Evolutionary conservation across 2,113 vertebrate genomes (phyloP).

Genomic region (Barnardius zonarius): DNA sequence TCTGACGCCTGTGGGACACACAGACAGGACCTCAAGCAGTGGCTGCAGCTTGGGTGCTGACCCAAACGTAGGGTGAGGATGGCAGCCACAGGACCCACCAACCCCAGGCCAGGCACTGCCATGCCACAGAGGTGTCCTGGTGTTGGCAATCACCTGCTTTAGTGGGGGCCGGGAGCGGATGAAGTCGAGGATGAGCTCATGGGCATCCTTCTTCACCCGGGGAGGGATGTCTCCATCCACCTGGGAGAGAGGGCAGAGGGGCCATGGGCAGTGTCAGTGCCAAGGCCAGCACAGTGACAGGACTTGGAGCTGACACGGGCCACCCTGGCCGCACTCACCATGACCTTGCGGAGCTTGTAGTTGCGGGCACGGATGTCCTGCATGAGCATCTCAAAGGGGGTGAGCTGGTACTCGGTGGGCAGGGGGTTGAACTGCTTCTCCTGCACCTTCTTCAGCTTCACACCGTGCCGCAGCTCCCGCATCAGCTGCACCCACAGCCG

Average conservation of each 20-base stretch:
- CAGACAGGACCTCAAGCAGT: rapidly evolving
- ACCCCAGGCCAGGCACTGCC: neutral
- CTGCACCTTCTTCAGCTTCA: conserved; percentile 95
- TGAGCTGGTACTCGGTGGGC: conserved; percentile 94
- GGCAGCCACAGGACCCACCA: neutral
- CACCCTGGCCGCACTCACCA: conserved; percentile 74
- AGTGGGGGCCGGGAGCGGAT: conserved; percentile 93
- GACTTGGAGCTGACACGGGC: rapidly evolving
- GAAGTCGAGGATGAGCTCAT: conserved; percentile 92
- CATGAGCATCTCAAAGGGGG: conserved; percentile 97
- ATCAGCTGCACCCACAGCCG: conserved; percentile 96
- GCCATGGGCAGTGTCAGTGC: rapidly evolving
- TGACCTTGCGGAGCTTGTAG: conserved; percentile 94
- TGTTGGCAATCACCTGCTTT: conserved; percentile 78
- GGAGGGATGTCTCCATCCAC: conserved; percentile 89
- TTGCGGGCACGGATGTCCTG: conserved; percentile 92
- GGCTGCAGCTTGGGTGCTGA: rapidly evolving
- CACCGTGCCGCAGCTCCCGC: conserved; percentile 91
- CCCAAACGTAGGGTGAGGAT: neutral
- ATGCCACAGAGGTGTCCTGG: rapidly evolving
- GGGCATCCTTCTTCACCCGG: conserved; percentile 89
- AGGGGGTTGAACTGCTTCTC: conserved; percentile 90
- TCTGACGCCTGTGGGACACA: conserved; percentile 77
- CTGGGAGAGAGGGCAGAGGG: conserved; percentile 56
- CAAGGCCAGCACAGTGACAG: rapidly evolving